Evolutionary conservation across 2,888 invertebrate genomes (phyloP).

Genomic region (Leucoma salicis): DNA sequence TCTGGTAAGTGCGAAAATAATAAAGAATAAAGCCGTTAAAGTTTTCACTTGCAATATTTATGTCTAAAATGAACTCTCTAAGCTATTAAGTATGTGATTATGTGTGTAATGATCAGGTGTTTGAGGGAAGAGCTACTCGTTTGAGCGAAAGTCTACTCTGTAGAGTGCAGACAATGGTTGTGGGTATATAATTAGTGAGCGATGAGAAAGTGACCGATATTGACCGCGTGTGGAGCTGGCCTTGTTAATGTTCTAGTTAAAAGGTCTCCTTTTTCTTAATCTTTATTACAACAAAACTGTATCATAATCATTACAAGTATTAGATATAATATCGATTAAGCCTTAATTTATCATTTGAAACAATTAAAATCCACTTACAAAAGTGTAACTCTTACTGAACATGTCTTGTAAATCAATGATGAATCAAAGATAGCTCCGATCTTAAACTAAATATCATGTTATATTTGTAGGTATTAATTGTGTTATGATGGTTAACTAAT

Average conservation of each 20-base stretch:
- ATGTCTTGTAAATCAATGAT: too few species aligned
- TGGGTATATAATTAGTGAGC: constrained; percentile 47
- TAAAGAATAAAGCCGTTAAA: background rate
- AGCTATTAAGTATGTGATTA: constrained; percentile 16
- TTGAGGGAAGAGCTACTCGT: constrained; percentile 40
- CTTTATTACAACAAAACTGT: too few species aligned
- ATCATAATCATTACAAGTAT: too few species aligned
- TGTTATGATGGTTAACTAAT: too few species aligned
- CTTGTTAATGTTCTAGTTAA: constrained; percentile 1
- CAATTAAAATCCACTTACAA: too few species aligned
- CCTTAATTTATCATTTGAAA: too few species aligned
- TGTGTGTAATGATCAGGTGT: constrained; percentile 25
- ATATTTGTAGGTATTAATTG: too few species aligned
- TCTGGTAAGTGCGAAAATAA: background rate
- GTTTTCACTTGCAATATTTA: constrained; percentile 2
- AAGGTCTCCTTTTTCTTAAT: background rate
- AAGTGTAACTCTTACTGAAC: too few species aligned
- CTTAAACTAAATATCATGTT: too few species aligned
- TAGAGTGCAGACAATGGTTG: constrained; percentile 48
- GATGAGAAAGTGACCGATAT: constrained; percentile 52
- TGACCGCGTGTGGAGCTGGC: constrained; percentile 7
- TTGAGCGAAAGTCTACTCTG: constrained; percentile 53
- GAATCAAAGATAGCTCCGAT: too few species aligned
- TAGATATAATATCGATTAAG: too few species aligned
- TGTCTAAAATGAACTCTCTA: constrained; percentile 31